Base-by-base conservation (phyloP, 2,888 invertebrate genomes). In the Norana najaformis region DNA sequence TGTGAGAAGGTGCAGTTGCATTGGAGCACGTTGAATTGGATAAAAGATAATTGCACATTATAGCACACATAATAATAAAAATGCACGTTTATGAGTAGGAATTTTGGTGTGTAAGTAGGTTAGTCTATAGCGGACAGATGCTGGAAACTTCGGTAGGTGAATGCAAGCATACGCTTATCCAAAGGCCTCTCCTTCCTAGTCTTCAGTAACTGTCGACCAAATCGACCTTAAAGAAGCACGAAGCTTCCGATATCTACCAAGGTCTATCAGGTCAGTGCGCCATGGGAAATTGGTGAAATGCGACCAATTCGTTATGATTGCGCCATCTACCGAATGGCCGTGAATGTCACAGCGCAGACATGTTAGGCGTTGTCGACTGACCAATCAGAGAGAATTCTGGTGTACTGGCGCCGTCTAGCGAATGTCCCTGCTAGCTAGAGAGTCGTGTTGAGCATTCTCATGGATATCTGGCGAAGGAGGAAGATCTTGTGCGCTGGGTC, bases 401-500 rank as follows among this genome's bases (percentile, higher is more conserved):
- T n/a, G 3, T 69, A 11, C 8, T 16, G 13, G 8, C 69, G 69
- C n/a, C 69, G 16, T 13, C n/a, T n/a, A n/a, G n/a, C 30, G n/a
- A 8, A 8, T 30, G 69, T n/a, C 11, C n/a, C n/a, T n/a, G n/a
- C n/a, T n/a, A 2, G 69, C n/a, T n/a, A 69, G n/a, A 69, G 8
- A 1, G 11, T n/a, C n/a, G 69, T 69, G 69, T 69, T 69, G 69
- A 69, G 4, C n/a, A n/a, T 69, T 69, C 8, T 69, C 69, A 69
- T n/a, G 69, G 69, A 69, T 16, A 69, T 34, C 47, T 89, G 89
- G 16, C 53, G 41, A 53, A 35, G 82, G 89, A 34, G 88, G 53
- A 34, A 88, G 88, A 39, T 69, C 36, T 23, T 39, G 37, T 83
- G 82, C 34, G 23, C 89, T 89, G 23, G 37, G 16, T 18, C 14